phyloP scores from a whole-genome alignment of 2,797 vertebrate species.

The Melanotaenia maccullochi region DNA sequence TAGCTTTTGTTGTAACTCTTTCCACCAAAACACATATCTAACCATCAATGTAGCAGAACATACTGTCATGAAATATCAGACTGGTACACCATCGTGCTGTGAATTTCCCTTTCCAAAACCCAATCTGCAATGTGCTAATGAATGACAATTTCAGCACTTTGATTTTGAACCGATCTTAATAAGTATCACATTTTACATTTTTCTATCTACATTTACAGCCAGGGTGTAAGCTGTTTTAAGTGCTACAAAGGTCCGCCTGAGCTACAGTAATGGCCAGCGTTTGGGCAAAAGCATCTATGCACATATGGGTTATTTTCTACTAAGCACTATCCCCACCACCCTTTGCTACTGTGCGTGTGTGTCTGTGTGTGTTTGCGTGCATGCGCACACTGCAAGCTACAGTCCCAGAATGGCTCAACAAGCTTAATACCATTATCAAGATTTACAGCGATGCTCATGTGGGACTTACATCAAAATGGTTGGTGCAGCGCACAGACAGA shows the following conservation, averaged over 20 bases:
- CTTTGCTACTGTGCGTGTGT: slow-evolving; percentile 11
- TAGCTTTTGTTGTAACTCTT: slow-evolving; percentile 36
- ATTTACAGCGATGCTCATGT: slow-evolving; percentile 79
- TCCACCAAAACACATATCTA: slow-evolving; percentile 30
- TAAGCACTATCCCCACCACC: slow-evolving; percentile 35
- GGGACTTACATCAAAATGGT: slow-evolving; percentile 77
- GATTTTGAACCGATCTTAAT: slow-evolving; percentile 39
- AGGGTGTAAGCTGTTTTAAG: slow-evolving; percentile 52
- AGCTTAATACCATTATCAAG: slow-evolving; percentile 80
- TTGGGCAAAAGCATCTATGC: slow-evolving; percentile 31
- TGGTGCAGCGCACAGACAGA: slow-evolving; percentile 66
- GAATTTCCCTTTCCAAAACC: slow-evolving; percentile 25
- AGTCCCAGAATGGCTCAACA: slow-evolving; percentile 66
- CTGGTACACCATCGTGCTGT: slow-evolving; percentile 14
- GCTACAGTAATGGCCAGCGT: slow-evolving; percentile 45
- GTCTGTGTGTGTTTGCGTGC: slow-evolving; percentile 11
- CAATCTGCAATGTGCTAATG: slow-evolving; percentile 35
- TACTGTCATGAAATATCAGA: slow-evolving; percentile 23
- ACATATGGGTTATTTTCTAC: slow-evolving; percentile 35
- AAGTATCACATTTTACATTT: slow-evolving; percentile 16
- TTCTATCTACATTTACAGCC: slow-evolving; percentile 31
- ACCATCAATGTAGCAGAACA: slow-evolving; percentile 18
- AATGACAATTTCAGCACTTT: slow-evolving; percentile 47
- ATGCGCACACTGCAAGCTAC: slow-evolving; percentile 41
- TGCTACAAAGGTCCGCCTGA: slow-evolving; percentile 47